Conservation (phyloP, 2,797 vertebrate species). For the Alauda arvensis region DNA sequence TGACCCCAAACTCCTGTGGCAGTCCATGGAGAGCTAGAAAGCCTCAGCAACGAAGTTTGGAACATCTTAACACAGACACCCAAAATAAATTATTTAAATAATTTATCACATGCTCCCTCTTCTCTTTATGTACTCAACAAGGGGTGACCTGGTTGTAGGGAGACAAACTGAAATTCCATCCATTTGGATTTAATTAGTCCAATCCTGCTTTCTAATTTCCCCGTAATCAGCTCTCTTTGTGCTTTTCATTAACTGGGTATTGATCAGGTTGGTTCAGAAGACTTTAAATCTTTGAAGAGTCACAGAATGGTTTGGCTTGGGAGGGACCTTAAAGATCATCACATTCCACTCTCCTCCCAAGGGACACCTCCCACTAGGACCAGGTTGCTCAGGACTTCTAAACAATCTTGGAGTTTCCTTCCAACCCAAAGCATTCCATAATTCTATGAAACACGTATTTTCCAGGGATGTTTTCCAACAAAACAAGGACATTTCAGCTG, state of each 20-base stretch:
- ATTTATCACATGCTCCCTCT: background rate
- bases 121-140: background rate
- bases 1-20: background rate
- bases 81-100: background rate
- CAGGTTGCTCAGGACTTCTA: background rate
- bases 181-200: background rate
- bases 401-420: background rate
- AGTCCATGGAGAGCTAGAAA: background rate
- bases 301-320: background rate
- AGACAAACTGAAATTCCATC: background rate
- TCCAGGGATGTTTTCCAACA: background rate
- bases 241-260: background rate
- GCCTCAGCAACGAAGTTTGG: background rate
- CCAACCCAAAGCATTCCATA: background rate
- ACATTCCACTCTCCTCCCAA: background rate
- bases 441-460: background rate
- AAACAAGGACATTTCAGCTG: background rate
- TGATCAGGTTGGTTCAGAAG: background rate
- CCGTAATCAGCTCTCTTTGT: background rate
- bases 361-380: background rate
- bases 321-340: background rate
- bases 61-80: background rate
- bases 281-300: background rate
- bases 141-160: accelerated
- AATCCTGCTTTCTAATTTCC: background rate